phyloP scores from a whole-genome alignment of 2,888 invertebrate genomes.

The Schrankia costaestrigalis region DNA sequence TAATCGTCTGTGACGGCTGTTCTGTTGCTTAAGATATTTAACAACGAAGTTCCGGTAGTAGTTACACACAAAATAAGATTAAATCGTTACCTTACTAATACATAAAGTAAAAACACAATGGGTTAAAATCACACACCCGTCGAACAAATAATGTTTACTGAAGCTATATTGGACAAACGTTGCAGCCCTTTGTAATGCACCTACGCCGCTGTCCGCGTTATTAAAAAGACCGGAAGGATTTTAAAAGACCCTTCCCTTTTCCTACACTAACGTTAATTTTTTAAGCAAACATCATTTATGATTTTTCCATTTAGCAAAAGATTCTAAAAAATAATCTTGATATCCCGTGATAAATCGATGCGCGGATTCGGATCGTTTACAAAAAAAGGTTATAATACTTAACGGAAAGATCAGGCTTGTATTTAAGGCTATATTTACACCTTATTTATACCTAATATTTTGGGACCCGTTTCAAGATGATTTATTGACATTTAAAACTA shows the following conservation, averaged over 20 bases:
- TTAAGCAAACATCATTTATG: slow-evolving; percentile 45
- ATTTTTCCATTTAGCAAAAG: slow-evolving; percentile 19
- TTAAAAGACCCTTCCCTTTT: slow-evolving; percentile 37
- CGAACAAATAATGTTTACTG: slow-evolving; percentile 65
- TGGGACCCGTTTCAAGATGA: too few relatives aligned
- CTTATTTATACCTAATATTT: too few relatives aligned
- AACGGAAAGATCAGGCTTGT: neutral
- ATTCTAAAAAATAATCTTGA: slow-evolving; percentile 25
- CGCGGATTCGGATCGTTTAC: slow-evolving; percentile 11
- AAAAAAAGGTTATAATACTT: slow-evolving; percentile 9
- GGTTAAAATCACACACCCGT: slow-evolving; percentile 55
- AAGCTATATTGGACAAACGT: slow-evolving; percentile 56
- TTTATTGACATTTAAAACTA: too few relatives aligned
- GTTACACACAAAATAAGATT: slow-evolving; percentile 50
- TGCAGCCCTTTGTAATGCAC: slow-evolving; percentile 59
- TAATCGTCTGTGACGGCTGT: slow-evolving; percentile 16
- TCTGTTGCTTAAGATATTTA: slow-evolving; percentile 10
- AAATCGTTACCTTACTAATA: slow-evolving; percentile 42
- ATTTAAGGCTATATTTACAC: too few relatives aligned
- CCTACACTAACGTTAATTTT: slow-evolving; percentile 42
- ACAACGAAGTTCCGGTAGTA: slow-evolving; percentile 46
- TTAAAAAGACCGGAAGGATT: slow-evolving; percentile 73
- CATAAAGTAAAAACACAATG: slow-evolving; percentile 53
- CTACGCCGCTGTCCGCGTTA: slow-evolving; percentile 52
- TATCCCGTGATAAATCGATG: slow-evolving; percentile 25